phyloP scores from a whole-genome alignment of 2,888 invertebrate species.

The Drosophila diplacantha region DNA sequence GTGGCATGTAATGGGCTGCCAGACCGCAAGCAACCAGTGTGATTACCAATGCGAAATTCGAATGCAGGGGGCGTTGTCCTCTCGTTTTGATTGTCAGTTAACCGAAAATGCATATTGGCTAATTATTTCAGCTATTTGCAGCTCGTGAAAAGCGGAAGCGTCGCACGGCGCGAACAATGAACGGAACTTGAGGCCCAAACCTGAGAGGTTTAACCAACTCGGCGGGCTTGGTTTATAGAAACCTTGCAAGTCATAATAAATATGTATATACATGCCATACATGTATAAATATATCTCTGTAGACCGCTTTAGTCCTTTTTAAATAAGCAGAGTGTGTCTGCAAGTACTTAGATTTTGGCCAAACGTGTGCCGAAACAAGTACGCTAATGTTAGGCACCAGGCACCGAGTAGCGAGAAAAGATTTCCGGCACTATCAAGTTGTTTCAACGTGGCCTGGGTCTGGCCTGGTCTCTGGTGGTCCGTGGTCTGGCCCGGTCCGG shows the following conservation, averaged over 20 bases:
- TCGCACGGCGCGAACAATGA: slow-evolving; percentile 21
- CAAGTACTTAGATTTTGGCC: slow-evolving; percentile 15
- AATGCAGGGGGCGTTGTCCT: slow-evolving; percentile 38
- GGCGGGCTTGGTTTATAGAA: slow-evolving; percentile 1
- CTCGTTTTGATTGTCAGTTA: slow-evolving; percentile 26
- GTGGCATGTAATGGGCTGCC: slow-evolving; percentile 3
- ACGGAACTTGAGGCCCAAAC: slow-evolving; percentile 23
- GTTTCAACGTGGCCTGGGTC: slow-evolving; percentile 12
- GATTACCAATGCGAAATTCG: slow-evolving; percentile 34
- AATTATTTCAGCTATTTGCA: slow-evolving; percentile 34
- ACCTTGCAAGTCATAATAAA: background rate
- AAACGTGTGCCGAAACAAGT: slow-evolving; percentile 15
- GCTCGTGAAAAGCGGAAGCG: slow-evolving; percentile 44
- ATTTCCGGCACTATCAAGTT: slow-evolving; percentile 43
- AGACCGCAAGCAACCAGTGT: slow-evolving; percentile 23
- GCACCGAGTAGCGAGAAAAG: slow-evolving; percentile 4
- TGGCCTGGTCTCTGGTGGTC: slow-evolving; percentile 11
- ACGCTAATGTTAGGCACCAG: slow-evolving; percentile 23
- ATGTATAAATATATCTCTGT: background rate
- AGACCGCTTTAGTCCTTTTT: background rate
- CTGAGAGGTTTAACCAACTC: slow-evolving; percentile 10
- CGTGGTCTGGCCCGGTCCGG: slow-evolving; percentile 15
- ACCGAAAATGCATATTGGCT: slow-evolving; percentile 43
- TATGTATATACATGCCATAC: background rate
- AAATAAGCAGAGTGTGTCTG: background rate